A percentile compares a stretch with the other conserved stretches of the same genome.
phyloP scores from a whole-genome alignment of 2,888 invertebrate species.

The Apocheima hispidaria region DNA sequence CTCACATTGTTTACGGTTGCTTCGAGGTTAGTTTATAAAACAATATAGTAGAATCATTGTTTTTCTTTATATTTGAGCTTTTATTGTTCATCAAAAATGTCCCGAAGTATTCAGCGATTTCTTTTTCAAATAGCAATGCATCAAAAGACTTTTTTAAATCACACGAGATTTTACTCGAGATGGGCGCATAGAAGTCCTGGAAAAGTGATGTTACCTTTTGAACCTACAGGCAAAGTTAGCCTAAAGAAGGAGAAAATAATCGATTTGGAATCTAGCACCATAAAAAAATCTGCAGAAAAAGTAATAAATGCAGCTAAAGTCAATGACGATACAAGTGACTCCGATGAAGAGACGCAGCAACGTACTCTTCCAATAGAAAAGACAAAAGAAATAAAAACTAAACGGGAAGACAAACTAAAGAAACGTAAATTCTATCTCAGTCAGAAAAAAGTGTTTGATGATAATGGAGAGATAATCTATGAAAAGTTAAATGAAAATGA shows the following conservation, averaged over 20 bases:
- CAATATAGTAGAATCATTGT: too few relatives aligned
- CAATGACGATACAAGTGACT: slow-evolving; percentile 22
- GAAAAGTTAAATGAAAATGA: slow-evolving; percentile 88
- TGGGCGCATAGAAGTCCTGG: slow-evolving; percentile 84
- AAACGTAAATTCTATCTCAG: slow-evolving; percentile 68
- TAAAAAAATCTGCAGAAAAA: slow-evolving; percentile 50
- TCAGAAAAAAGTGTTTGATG: slow-evolving; percentile 81
- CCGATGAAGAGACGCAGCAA: slow-evolving; percentile 5
- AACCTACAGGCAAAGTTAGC: slow-evolving; percentile 56
- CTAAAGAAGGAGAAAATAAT: slow-evolving; percentile 77
- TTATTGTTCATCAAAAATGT: slow-evolving; percentile 45
- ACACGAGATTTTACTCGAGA: slow-evolving; percentile 71
- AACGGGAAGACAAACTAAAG: slow-evolving; percentile 63
- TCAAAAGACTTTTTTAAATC: slow-evolving; percentile 42
- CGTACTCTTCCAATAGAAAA: slow-evolving; percentile 34
- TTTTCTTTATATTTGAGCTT: neutral
- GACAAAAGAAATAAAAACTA: slow-evolving; percentile 60
- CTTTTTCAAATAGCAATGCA: slow-evolving; percentile 47
- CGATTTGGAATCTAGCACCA: slow-evolving; percentile 57
- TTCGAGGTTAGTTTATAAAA: too few relatives aligned
- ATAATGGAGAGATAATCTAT: slow-evolving; percentile 85
- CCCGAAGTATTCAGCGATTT: slow-evolving; percentile 49
- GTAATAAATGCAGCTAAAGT: slow-evolving; percentile 34
- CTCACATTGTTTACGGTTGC: too few relatives aligned
- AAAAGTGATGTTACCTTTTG: slow-evolving; percentile 82